Evolutionary conservation across 2,113 vertebrate genomes (phyloP), one percentile per base, ranked within the genome.

Genomic region (Python bivittatus): DNA sequence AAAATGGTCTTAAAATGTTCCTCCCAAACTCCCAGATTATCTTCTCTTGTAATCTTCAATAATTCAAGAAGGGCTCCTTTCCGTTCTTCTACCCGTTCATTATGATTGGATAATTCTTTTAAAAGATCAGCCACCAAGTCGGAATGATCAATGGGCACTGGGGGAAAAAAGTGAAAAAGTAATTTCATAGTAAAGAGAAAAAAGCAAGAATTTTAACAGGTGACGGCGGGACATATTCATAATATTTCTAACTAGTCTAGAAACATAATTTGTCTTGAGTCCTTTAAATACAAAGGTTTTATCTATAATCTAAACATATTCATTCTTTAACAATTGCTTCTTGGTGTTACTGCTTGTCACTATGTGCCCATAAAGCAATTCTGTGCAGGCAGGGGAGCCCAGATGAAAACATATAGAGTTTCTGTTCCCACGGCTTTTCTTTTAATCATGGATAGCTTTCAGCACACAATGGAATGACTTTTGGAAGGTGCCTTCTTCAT

Each of bases 1-100:
- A 99, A 97, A 96, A 99, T 98, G 90, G 99, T 99, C 97, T 99
- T 99, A 95, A 99, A 99, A 96, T 99, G 99, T 86, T 99, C 99
- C 54, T 99, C 99, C 99, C 99, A 99, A 91, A 99, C 99, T 3
- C 99, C 98, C 1, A 98, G 95, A 96, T 97, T 99, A 97, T 99
- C 99, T 79, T 99, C 99, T 11, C 99, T 97, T 0, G 99, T 99
- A 96, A 99, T 99, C 97, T 99, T 99, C 58, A 99, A 97, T 93
- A 99, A 97, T 94, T 99, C 99, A 96, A 99, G 97, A 93, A 99
- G 97, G 56, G 99, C 99, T 0, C 98, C 98, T 92, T 99, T 99
- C 91, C 99, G 97, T 95, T 99, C 99, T 95, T 99, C 99, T 17
- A 98, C 98, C 0, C 99, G 98, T 95, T 99, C 99, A 0, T 99